Conservation (phyloP, 2,797 vertebrate species). For the Microchirus variegatus region DNA sequence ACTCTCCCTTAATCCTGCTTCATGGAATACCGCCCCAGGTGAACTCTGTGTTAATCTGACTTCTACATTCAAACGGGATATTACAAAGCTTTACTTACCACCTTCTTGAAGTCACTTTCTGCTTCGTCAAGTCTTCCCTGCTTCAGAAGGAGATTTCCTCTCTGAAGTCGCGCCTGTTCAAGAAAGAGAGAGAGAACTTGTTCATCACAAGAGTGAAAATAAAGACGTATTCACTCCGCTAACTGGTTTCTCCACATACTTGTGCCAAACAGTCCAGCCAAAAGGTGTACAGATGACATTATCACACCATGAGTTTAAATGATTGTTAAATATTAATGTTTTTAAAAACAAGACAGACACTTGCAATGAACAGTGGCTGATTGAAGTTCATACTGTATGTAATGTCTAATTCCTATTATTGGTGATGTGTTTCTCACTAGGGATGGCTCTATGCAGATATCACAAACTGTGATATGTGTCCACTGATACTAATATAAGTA, state of each 20-base stretch:
- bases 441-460: no score
- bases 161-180: conserved; percentile 91
- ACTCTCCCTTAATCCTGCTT: no score
- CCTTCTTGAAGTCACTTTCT: conserved; percentile 93
- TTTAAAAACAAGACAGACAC: no score
- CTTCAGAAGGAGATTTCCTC: conserved; percentile 93
- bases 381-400: no score
- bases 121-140: conserved; percentile 96
- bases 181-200: not conserved
- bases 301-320: not conserved
- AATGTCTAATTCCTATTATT: no score
- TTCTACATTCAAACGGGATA: conserved; percentile 2
- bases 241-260: conserved; percentile 18
- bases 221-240: conserved; percentile 32
- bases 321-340: no score
- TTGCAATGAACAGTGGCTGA: no score
- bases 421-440: no score
- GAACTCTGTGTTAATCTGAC: not conserved
- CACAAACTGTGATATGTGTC: no score
- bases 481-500: no score
- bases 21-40: no score
- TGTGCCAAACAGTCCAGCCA: not conserved
- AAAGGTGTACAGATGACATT: not conserved
- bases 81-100: conserved; percentile 78
- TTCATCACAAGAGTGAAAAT: not conserved